Base-by-base conservation (phyloP, 2,113 vertebrate species). In the Crotalus viridis region DNA sequence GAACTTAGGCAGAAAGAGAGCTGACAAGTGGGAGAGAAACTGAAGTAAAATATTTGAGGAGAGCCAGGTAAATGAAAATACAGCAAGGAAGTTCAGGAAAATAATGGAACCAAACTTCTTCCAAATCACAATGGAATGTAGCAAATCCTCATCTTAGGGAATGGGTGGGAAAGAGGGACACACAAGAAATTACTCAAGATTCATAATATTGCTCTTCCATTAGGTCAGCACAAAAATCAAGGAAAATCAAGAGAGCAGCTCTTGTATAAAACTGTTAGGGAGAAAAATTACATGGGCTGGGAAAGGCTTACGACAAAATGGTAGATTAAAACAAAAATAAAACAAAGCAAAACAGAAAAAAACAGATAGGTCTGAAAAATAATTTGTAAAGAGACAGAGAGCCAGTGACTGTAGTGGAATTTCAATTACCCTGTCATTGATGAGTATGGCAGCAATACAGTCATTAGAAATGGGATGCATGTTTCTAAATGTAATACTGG, bases 401-500 rank as follows among this genome's bases (percentile, higher is more conserved):
- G 93, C 92, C 95, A 95, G 94, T 96, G 95, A 95, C 90, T 92
- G 90, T 69, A 96, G 95, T 96, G 86, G 93, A 97, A 93, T 96
- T 97, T 97, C 97, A 97, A 93, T 94, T 96, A 97, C 88, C 81
- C 91, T 96, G 96, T 97, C 97, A 97, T 94, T 97, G 97, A 97
- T 95, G 95, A 96, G 97, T 95, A 96, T 95, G 96, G 95, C 94
- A 95, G 95, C 94, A 92, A 95, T 52, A 43, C 93, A 97, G 92
- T 97, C 96, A 96, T 97, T 97, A 97, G 96, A 96, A 96, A 96
- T 57, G 92, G 93, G 93, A 96, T 94, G 95, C 28, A 0, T 96
- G 94, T 97, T 96, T 96, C 95, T 81, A 94, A 95, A 95, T 93
- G 95, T 10, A 46, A 92, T 92, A 95, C 92, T 95, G 94, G 97